phyloP scores from a whole-genome alignment of 2,797 vertebrate genomes.

The Gadopsis marmoratus region DNA sequence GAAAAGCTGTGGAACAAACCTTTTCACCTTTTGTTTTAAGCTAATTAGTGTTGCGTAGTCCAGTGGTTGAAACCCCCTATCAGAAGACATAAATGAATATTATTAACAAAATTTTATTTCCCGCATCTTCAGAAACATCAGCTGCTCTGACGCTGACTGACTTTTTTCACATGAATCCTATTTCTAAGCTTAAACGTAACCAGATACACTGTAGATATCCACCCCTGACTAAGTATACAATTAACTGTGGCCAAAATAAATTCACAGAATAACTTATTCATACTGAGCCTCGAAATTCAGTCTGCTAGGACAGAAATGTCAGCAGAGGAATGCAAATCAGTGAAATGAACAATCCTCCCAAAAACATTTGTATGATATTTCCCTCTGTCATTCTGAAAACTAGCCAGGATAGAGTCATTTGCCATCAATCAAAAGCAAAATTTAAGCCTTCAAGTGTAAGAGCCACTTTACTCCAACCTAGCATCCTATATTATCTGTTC shows the following conservation, averaged over 20 bases:
- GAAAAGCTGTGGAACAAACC: neutral
- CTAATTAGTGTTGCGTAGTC: neutral
- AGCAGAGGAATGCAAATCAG: slow-evolving; percentile 69
- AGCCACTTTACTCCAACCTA: neutral
- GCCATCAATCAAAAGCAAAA: slow-evolving; percentile 39
- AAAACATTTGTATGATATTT: slow-evolving; percentile 49
- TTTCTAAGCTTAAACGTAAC: neutral
- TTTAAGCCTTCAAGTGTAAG: neutral
- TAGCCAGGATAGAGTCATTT: slow-evolving; percentile 30
- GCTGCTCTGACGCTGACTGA: neutral
- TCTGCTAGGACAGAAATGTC: slow-evolving; percentile 60
- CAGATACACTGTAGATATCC: neutral
- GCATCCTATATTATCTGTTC: neutral
- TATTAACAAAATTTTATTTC: neutral
- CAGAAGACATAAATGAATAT: neutral
- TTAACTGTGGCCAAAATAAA: slow-evolving; percentile 14
- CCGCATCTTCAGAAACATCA: neutral
- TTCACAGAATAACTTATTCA: slow-evolving; percentile 42
- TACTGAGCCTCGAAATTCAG: slow-evolving; percentile 37
- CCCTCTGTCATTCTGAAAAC: slow-evolving; percentile 23
- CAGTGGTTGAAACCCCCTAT: neutral
- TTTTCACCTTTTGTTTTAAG: neutral
- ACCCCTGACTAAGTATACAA: slow-evolving; percentile 17
- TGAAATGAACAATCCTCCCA: slow-evolving; percentile 53
- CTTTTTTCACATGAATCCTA: neutral